A percentile compares a stretch with the other conserved stretches of the same genome.
These are phyloP conservation scores for Carabus problematicus DNA, from an alignment of 2,888 invertebrate species.

Conservation along the genomic window DNA sequence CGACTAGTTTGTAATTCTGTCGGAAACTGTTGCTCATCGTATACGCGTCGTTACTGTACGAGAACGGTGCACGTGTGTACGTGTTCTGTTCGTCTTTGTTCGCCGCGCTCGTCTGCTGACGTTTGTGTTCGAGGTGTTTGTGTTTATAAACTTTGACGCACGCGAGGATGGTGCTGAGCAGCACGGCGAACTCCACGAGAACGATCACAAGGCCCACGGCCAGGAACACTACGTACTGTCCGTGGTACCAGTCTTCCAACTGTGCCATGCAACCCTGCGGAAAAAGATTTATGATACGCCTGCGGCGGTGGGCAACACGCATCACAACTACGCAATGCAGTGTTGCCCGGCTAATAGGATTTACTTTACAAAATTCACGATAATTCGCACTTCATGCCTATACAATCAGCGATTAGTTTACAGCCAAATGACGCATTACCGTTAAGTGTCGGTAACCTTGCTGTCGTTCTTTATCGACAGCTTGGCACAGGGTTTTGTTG, in stretches of 20 bases:
- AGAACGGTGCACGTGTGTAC: constrained; percentile 49
- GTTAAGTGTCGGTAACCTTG: constrained; percentile 66
- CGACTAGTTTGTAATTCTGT: constrained; percentile 55
- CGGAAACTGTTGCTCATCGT: constrained; percentile 56
- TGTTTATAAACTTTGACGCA: constrained; percentile 70
- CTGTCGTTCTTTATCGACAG: constrained; percentile 64
- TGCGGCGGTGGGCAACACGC: too few species aligned
- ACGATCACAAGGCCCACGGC: constrained; percentile 71
- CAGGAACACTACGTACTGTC: constrained; percentile 75
- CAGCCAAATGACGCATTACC: constrained; percentile 58
- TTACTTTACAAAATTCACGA: too few species aligned
- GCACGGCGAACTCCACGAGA: constrained; percentile 75
- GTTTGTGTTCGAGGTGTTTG: constrained; percentile 55
- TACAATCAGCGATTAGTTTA: too few species aligned
- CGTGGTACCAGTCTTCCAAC: constrained; percentile 78
- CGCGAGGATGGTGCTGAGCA: constrained; percentile 74
- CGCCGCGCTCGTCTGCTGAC: constrained; percentile 31
- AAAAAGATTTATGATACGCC: too few species aligned
- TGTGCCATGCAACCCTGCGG: constrained; percentile 71
- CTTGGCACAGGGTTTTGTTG: constrained; percentile 77
- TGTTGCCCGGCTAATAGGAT: too few species aligned
- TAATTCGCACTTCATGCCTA: too few species aligned
- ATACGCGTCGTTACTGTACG: constrained; percentile 57
- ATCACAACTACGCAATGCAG: too few species aligned
- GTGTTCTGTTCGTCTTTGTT: constrained; percentile 37